These are phyloP conservation scores for Mixornis gularis DNA, from an alignment of 2,113 vertebrate genomes.

Conservation along the genomic window DNA sequence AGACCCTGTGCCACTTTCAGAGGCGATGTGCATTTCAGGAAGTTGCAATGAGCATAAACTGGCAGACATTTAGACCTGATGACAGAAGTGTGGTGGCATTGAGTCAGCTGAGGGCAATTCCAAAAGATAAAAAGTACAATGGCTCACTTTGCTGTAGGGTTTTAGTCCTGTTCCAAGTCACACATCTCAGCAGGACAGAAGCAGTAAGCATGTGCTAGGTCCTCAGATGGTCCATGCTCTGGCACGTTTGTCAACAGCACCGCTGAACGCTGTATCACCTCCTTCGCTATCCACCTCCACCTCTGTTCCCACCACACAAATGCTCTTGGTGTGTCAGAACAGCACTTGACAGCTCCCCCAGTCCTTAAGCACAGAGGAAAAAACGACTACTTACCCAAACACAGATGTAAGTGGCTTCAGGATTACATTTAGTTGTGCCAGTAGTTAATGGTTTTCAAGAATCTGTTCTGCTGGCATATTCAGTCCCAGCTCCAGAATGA, in stretches of 20 bases:
- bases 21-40: background rate
- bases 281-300: background rate
- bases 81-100: background rate
- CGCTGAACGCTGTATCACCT: background rate
- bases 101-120: background rate
- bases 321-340: background rate
- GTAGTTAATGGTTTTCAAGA: background rate
- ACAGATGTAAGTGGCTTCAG: fast-evolving
- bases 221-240: background rate
- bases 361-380: background rate
- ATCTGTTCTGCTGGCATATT: background rate
- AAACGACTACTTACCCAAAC: background rate
- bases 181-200: background rate
- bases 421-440: background rate
- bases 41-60: background rate
- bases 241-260: background rate
- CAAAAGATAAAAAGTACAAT: background rate
- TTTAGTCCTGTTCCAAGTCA: background rate
- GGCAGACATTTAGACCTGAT: background rate
- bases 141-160: background rate
- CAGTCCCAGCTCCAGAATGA: background rate
- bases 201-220: background rate
- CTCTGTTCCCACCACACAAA: background rate
- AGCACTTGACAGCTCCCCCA: background rate
- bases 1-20: background rate